Conservation (phyloP, 37 sponge, comb jelly and placozoan species). For the Cliona cf. orientalis region DNA sequence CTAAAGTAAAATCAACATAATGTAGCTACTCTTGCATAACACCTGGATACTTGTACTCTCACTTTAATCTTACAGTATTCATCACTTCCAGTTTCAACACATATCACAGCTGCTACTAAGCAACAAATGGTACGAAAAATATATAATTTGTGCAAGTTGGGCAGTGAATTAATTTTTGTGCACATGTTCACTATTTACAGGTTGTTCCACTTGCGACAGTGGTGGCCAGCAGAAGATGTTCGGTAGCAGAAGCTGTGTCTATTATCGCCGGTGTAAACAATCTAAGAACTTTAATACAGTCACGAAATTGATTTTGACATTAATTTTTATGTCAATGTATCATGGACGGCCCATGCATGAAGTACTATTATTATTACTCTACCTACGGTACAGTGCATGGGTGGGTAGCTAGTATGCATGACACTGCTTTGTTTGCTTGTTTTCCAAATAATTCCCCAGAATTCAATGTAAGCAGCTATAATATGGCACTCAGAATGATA, state of each 20-base stretch:
- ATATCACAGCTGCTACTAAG: slow-evolving; percentile 27
- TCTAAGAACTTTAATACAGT: slow-evolving; percentile 7
- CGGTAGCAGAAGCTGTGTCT: slow-evolving; percentile 3
- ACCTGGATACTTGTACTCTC: neutral
- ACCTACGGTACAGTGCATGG: too few species aligned
- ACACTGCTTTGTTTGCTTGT: too few species aligned
- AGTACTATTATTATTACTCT: neutral
- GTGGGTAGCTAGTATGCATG: too few species aligned
- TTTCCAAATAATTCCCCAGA: too few species aligned
- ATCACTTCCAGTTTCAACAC: slow-evolving; percentile 26
- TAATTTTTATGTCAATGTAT: neutral
- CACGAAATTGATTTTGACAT: neutral
- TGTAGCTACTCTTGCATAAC: neutral
- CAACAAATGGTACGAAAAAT: slow-evolving; percentile 20
- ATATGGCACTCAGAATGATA: too few species aligned
- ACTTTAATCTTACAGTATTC: slow-evolving; percentile 10
- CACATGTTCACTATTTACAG: slow-evolving; percentile 1
- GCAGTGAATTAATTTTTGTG: neutral
- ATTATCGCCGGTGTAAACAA: neutral
- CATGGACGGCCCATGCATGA: neutral
- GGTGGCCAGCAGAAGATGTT: slow-evolving; percentile 2
- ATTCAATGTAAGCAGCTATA: too few species aligned
- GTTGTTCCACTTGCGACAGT: slow-evolving; percentile 29
- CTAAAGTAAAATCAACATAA: neutral
- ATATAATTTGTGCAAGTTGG: neutral